phyloP scores from a whole-genome alignment of 2,797 vertebrate species.

The Spea hammondii region DNA sequence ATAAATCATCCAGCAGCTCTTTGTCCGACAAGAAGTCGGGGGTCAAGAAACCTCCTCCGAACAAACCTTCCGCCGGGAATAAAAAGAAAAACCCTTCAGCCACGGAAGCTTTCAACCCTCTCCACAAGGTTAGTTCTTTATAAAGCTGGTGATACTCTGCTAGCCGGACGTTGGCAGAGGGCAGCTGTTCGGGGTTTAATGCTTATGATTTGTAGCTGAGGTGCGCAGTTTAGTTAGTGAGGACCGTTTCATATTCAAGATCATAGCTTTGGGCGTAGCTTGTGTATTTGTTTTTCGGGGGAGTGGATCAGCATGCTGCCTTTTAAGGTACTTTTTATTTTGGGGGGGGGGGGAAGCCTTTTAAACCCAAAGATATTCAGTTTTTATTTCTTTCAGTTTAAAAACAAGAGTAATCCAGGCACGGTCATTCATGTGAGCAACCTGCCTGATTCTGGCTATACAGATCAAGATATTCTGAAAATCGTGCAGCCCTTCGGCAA shows the following conservation, averaged over 20 bases:
- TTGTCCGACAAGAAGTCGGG: constrained; percentile 1
- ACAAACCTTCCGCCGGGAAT: background rate
- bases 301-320: no score
- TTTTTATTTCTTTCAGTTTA: constrained; percentile 15
- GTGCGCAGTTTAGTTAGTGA: no score
- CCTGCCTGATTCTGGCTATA: constrained; percentile 67
- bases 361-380: no score
- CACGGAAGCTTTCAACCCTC: background rate
- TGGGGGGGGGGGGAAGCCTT: no score
- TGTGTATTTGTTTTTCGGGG: no score
- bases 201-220: no score
- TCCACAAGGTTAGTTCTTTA: constrained; percentile 12
- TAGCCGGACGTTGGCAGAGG: no score
- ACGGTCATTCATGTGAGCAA: constrained; percentile 67
- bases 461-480: constrained; percentile 70
- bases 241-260: no score
- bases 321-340: no score
- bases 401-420: constrained; percentile 58
- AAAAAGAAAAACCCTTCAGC: background rate
- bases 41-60: background rate
- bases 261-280: no score
- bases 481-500: constrained; percentile 77
- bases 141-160: no score
- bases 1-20: background rate
- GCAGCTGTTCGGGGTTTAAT: no score